Percentiles rank a stretch among this genome's conserved stretches.
Evolutionary conservation across 2,113 vertebrate genomes (phyloP).

Genomic region (Puffinus mauretanicus): DNA sequence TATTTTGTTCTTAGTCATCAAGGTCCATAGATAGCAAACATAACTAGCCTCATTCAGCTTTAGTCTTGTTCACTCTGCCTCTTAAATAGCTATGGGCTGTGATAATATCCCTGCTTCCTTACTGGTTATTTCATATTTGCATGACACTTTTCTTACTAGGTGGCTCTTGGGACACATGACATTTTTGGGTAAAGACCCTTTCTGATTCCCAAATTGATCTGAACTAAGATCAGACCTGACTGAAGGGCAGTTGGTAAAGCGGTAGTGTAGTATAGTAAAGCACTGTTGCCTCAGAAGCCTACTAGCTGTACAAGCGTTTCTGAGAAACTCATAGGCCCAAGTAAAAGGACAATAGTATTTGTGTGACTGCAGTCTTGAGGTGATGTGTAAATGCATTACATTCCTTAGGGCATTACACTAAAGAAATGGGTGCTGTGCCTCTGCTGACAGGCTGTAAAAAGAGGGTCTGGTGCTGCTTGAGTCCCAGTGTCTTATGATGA

Average conservation of each 20-base stretch:
- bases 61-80: background rate
- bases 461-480: rapidly evolving
- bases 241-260: background rate
- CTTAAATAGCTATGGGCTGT: background rate
- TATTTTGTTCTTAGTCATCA: background rate
- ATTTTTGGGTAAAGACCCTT: background rate
- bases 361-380: background rate
- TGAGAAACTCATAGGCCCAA: background rate
- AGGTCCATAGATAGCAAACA: background rate
- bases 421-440: background rate
- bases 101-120: background rate
- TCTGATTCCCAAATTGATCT: background rate
- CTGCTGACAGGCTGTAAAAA: background rate
- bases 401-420: background rate
- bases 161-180: background rate
- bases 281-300: background rate
- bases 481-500: background rate
- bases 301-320: background rate
- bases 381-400: background rate
- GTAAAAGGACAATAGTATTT: background rate
- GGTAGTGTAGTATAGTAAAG: background rate
- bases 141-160: background rate
- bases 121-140: background rate
- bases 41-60: background rate
- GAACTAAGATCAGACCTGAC: background rate